Evolutionary conservation across 2,113 vertebrate species (phyloP), one percentile per base, ranked within the genome.

Genomic region (Tachysurus vachellii): DNA sequence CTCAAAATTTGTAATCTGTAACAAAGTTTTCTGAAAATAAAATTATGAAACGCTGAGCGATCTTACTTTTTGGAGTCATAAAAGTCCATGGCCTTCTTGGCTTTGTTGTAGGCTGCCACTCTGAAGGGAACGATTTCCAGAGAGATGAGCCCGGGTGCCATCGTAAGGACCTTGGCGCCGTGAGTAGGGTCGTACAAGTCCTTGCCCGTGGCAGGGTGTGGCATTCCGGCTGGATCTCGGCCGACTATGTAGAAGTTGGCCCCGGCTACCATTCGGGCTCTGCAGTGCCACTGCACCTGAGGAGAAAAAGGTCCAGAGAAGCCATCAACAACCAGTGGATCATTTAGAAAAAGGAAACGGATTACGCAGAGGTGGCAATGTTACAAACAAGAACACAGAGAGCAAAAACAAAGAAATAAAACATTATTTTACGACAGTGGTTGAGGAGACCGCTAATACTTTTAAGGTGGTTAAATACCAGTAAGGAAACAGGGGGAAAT

Each of bases 241-340:
- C 98, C 98, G 62, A 99, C 98, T 6, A 99, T 99, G 92, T 99
- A 99, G 93, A 99, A 99, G 89, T 99, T 99, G 89, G 98, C 98
- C 59, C 98, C 98, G 0, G 98, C 97, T 56, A 99, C 98, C 98
- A 99, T 99, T 26, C 98, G 95, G 2, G 98, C 95, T 85, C 98
- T 95, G 93, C 98, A 99, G 56, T 99, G 98, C 98, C 98, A 99
- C 92, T 99, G 98, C 88, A 99, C 98, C 98, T 99, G 89, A 81
- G 23, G 19, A 80, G 19, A 59, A 21, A 36, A 81, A 26, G 21
- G 21, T 44, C 19, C 56, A 81, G 56, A 8, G 9, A 81, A 81
- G 5, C 0, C 0, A 14, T 81, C 21, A 61, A 26, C 12, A 59
- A 21, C 23, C 4, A 77, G 3, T n/a, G 7, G 7, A 16, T 5